phyloP scores from a whole-genome alignment of 2,888 invertebrate species.

The Thymelicus acteon region DNA sequence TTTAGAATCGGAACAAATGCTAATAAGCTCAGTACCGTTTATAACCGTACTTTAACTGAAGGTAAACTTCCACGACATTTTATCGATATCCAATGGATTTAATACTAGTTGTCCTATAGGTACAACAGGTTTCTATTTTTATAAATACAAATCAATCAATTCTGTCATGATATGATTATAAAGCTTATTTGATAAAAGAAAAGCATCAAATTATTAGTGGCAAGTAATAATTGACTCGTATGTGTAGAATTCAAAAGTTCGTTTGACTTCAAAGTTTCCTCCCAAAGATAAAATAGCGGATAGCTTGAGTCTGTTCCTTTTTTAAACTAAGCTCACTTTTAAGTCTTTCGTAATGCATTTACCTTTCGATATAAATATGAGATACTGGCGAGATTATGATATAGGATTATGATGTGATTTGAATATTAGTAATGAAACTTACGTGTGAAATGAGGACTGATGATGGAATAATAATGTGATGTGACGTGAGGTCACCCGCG shows the following conservation, averaged over 20 bases:
- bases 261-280: background rate
- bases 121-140: no score
- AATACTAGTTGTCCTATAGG: background rate
- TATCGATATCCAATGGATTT: background rate
- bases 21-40: conserved; percentile 13
- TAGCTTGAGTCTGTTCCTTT: background rate
- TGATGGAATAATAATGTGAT: conserved; percentile 41
- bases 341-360: no score
- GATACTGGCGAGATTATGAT: no score
- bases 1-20: conserved; percentile 27
- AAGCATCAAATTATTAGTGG: no score
- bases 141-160: no score
- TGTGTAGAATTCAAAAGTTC: background rate
- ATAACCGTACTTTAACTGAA: conserved; percentile 9
- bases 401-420: background rate
- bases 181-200: no score
- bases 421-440: conserved; percentile 50
- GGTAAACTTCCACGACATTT: conserved; percentile 6
- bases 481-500: conserved; percentile 57
- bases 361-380: no score
- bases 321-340: background rate
- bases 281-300: no score
- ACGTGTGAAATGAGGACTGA: conserved; percentile 49
- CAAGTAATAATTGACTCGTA: background rate
- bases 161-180: no score